A percentile compares a stretch with the other conserved stretches of the same genome.
phyloP scores from a whole-genome alignment of 2,797 vertebrate species.

The Ataeniobius toweri region DNA sequence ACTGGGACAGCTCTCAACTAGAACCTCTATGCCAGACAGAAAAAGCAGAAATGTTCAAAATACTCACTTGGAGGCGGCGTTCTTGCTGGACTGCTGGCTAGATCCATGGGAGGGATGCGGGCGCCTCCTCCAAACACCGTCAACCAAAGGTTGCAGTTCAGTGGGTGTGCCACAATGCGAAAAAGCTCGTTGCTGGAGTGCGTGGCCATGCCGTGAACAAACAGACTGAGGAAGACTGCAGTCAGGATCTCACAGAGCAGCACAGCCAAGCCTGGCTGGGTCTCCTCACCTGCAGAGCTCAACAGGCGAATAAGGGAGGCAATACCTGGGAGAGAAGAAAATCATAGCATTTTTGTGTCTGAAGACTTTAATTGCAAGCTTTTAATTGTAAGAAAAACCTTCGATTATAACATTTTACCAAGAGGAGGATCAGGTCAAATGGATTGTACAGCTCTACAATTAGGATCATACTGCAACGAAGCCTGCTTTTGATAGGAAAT shows the following conservation, averaged over 20 bases:
- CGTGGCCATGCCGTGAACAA: constrained; percentile 95
- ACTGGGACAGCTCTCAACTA: constrained; percentile 37
- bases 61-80: constrained; percentile 79
- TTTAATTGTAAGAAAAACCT: neutral
- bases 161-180: constrained; percentile 90
- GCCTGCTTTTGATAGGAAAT: too few species aligned
- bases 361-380: neutral
- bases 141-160: constrained; percentile 94
- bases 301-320: constrained; percentile 84
- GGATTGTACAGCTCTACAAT: neutral
- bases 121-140: constrained; percentile 93
- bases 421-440: neutral
- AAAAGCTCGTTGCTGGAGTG: constrained; percentile 94
- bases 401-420: neutral
- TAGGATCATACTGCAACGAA: too few species aligned
- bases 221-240: constrained; percentile 94
- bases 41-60: constrained; percentile 7
- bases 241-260: constrained; percentile 96
- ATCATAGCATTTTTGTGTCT: neutral
- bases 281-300: constrained; percentile 92
- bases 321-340: constrained; percentile 81
- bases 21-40: neutral
- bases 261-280: constrained; percentile 88
- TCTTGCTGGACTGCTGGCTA: constrained; percentile 73
- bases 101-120: constrained; percentile 76